phyloP scores from a whole-genome alignment of 2,888 invertebrate genomes.

The Orthosia gracilis region DNA sequence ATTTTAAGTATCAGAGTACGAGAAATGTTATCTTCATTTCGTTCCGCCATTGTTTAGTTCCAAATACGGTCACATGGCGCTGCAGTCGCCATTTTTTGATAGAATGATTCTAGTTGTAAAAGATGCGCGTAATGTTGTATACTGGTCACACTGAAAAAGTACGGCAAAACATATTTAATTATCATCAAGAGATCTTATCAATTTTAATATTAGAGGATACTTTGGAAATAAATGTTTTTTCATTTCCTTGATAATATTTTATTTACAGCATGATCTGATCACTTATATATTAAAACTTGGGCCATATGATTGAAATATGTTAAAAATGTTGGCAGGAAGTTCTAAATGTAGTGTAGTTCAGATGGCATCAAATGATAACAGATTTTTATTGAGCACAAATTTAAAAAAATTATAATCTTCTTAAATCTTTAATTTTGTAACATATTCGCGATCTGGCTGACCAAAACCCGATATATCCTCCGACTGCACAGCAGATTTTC shows the following conservation, averaged over 20 bases:
- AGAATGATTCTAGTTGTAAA: not conserved
- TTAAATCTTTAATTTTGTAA: not conserved
- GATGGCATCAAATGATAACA: not conserved
- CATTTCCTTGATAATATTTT: constrained; percentile 6
- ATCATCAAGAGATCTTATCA: constrained; percentile 8
- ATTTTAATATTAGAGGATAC: not conserved
- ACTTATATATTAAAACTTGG: not conserved
- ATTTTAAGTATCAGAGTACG: too few relatives aligned
- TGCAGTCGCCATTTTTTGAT: too few relatives aligned
- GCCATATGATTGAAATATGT: not conserved
- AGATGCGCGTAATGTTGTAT: not conserved
- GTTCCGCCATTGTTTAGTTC: not conserved
- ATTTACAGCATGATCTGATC: not conserved
- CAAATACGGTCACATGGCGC: not conserved
- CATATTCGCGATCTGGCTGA: too few relatives aligned
- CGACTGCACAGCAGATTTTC: too few relatives aligned
- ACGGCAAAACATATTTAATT: not conserved
- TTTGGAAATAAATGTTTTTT: constrained; percentile 1
- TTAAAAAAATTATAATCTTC: not conserved
- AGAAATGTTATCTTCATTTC: not conserved
- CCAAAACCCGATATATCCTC: too few relatives aligned
- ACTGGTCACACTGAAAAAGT: not conserved
- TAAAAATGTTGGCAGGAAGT: constrained; percentile 5
- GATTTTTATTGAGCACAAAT: not conserved
- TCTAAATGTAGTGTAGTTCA: not conserved